phyloP scores from a whole-genome alignment of 1,140 invertebrate species.

The Maconellicoccus hirsutus region DNA sequence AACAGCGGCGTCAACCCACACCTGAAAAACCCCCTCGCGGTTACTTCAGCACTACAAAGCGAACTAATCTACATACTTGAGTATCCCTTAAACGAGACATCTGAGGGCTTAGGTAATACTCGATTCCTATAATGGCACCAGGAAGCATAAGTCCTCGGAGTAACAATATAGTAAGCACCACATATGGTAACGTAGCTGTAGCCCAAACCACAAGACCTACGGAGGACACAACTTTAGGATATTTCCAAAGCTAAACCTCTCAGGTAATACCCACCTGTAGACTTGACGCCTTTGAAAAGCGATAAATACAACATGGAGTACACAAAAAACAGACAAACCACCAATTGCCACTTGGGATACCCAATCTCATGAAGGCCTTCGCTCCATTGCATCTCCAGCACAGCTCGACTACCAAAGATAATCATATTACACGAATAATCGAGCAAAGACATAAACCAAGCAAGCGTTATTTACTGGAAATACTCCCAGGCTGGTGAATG shows the following conservation, averaged over 20 bases:
- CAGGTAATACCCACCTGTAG: conserved; percentile 52
- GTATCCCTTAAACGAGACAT: conserved; percentile 56
- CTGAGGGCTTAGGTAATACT: conserved; percentile 74
- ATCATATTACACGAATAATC: not conserved
- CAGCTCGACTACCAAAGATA: conserved; percentile 48
- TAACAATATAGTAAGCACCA: conserved; percentile 59
- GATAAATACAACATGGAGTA: conserved; percentile 68
- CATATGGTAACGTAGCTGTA: conserved; percentile 66
- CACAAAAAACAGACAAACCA: conserved; percentile 53
- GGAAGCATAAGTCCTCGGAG: conserved; percentile 57
- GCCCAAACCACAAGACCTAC: conserved; percentile 67
- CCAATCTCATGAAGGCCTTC: conserved; percentile 58
- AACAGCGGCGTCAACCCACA: conserved; percentile 85
- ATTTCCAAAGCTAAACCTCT: not conserved
- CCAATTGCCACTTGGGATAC: conserved; percentile 57
- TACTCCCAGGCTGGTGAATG: conserved; percentile 54
- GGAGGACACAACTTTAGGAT: not conserved
- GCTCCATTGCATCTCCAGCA: conserved; percentile 62
- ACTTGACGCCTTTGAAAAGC: conserved; percentile 74
- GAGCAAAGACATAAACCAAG: conserved; percentile 25
- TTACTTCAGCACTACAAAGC: too few species aligned
- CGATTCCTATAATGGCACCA: conserved; percentile 65
- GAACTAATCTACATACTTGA: conserved; percentile 39
- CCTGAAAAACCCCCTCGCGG: conserved; percentile 39
- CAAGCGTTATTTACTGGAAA: conserved; percentile 40